These are phyloP conservation scores for Xenotilapia leptura DNA, from an alignment of 2,113 vertebrate species.

Conservation along the genomic window DNA sequence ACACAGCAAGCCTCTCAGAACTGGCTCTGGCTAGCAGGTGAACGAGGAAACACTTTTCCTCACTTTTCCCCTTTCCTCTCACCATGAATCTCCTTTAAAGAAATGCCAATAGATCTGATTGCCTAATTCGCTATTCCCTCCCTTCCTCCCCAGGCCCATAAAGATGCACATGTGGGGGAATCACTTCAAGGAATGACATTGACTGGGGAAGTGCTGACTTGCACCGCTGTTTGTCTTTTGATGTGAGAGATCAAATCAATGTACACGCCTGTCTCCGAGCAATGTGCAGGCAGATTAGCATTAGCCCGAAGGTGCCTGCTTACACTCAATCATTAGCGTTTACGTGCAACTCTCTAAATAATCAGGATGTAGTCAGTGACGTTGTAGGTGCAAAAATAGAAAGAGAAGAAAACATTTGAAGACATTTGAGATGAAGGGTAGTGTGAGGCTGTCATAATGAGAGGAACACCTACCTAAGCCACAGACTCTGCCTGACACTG, in stretches of 20 bases:
- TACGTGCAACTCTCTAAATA: constrained; percentile 60
- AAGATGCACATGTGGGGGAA: constrained; percentile 87
- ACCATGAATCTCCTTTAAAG: constrained; percentile 94
- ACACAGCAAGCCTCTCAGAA: constrained; percentile 50
- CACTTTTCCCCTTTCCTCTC: constrained; percentile 74
- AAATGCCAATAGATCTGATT: constrained; percentile 97
- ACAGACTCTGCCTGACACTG: constrained; percentile 47
- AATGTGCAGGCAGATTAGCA: constrained; percentile 93
- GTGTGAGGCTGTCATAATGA: constrained; percentile 44
- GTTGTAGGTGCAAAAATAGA: background rate
- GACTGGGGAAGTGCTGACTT: constrained; percentile 99
- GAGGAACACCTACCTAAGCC: constrained; percentile 20
- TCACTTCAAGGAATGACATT: constrained; percentile 98
- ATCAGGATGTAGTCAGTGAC: constrained; percentile 60
- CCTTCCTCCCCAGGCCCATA: constrained; percentile 68
- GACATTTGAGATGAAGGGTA: constrained; percentile 22
- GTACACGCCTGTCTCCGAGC: constrained; percentile 86
- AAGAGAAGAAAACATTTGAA: background rate
- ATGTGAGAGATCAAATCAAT: constrained; percentile 99
- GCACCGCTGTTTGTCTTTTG: constrained; percentile 99
- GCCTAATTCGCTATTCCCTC: constrained; percentile 84
- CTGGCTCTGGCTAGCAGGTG: constrained; percentile 43
- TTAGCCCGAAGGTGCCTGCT: constrained; percentile 78
- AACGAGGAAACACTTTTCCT: constrained; percentile 48
- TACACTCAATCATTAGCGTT: constrained; percentile 70